phyloP scores from a whole-genome alignment of 2,888 invertebrate genomes.

The Cantharis nigra region DNA sequence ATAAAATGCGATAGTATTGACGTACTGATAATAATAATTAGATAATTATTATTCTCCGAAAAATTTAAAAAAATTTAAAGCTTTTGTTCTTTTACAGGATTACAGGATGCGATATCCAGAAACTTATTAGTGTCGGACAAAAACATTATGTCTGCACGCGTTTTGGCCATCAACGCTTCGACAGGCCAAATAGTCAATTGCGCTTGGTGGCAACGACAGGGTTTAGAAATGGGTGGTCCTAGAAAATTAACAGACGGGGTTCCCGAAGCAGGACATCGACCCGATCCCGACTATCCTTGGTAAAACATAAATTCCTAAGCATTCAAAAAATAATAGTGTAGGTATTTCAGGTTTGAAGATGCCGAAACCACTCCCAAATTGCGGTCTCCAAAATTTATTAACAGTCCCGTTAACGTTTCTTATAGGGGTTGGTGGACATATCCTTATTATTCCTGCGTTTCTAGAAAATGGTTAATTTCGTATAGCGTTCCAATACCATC shows the following conservation, averaged over 20 bases:
- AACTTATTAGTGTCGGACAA: constrained; percentile 69
- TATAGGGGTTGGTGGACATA: constrained; percentile 85
- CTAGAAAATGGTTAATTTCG: constrained; percentile 80
- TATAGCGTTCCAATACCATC: constrained; percentile 75
- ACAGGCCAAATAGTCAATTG: constrained; percentile 63
- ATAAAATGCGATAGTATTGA: background rate
- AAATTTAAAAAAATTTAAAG: background rate
- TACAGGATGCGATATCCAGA: constrained; percentile 74
- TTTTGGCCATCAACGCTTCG: constrained; percentile 66
- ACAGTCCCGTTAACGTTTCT: constrained; percentile 65
- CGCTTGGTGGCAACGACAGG: constrained; percentile 65
- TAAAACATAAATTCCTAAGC: constrained; percentile 46
- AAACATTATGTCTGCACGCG: constrained; percentile 63
- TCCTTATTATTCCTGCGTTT: constrained; percentile 84
- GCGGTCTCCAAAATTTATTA: constrained; percentile 72
- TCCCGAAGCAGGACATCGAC: constrained; percentile 65
- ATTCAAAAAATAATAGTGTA: background rate
- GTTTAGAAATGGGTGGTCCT: constrained; percentile 63
- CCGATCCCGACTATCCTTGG: constrained; percentile 74
- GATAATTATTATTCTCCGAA: background rate
- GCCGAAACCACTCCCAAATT: constrained; percentile 65
- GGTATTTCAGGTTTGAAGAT: constrained; percentile 63
- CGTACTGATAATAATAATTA: background rate
- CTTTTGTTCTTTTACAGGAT: constrained; percentile 57
- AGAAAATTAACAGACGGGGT: constrained; percentile 49